phyloP scores from a whole-genome alignment of 2,113 vertebrate genomes.

The Ahaetulla prasina region DNA sequence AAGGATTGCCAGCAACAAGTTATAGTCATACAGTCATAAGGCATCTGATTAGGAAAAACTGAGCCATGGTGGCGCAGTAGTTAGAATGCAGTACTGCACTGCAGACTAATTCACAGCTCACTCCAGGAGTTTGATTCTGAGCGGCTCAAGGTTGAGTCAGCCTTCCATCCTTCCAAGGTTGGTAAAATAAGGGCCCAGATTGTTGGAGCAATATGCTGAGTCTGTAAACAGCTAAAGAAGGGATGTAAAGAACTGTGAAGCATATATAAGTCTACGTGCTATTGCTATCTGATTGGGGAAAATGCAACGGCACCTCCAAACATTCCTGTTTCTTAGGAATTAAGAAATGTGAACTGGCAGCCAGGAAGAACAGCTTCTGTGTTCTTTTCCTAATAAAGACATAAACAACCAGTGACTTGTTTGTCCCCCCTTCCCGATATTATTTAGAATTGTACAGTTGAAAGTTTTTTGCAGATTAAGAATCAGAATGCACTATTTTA shows the following conservation, averaged over 20 bases:
- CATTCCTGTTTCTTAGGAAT: not conserved
- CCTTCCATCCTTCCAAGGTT: not conserved
- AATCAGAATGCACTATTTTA: not conserved
- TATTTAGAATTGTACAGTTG: not conserved
- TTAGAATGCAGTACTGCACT: not conserved
- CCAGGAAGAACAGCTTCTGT: not conserved
- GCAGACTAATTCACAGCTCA: not conserved
- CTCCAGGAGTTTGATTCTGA: not conserved
- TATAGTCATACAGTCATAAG: too few relatives aligned
- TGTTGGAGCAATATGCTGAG: not conserved
- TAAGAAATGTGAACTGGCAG: not conserved
- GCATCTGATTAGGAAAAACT: not conserved
- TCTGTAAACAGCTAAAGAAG: not conserved
- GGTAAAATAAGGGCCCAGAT: not conserved
- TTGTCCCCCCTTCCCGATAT: not conserved
- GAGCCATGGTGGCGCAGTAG: not conserved
- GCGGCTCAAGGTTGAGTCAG: not conserved
- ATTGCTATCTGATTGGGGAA: not conserved
- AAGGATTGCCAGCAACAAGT: too few relatives aligned
- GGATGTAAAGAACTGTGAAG: not conserved
- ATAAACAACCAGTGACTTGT: not conserved
- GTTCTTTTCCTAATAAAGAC: not conserved
- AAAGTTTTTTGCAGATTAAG: not conserved
- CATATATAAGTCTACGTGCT: not conserved
- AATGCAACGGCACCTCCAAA: not conserved